Percentiles rank a stretch among this genome's conserved stretches.
Conservation (phyloP, 2,797 vertebrate genomes). For the Lepus townsendii region DNA sequence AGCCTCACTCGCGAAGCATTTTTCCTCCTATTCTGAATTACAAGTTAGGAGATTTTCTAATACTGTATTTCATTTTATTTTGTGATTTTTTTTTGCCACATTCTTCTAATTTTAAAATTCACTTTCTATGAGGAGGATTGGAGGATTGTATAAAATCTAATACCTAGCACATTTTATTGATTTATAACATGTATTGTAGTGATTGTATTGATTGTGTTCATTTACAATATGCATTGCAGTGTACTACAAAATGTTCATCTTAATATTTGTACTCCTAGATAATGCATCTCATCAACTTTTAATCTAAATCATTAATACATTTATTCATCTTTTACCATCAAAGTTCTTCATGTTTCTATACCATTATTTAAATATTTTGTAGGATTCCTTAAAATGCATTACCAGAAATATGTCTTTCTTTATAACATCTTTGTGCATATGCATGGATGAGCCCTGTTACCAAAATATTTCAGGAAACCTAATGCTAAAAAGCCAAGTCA, state of each 20-base stretch:
- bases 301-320: constrained; percentile 57
- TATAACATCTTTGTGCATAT: not conserved
- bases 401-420: constrained; percentile 56
- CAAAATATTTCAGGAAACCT: constrained; percentile 65
- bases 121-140: not conserved
- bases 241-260: constrained; percentile 53
- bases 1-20: not conserved
- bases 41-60: constrained; percentile 29
- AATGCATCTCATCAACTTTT: constrained; percentile 65
- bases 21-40: not conserved
- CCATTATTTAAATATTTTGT: constrained; percentile 49
- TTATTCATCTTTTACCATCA: constrained; percentile 50
- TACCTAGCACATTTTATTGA: constrained; percentile 16
- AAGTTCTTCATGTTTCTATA: constrained; percentile 59
- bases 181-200: constrained; percentile 51
- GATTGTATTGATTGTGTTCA: no score
- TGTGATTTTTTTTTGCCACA: not conserved
- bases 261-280: constrained; percentile 61
- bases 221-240: constrained; percentile 30
- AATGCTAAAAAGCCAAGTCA: constrained; percentile 43
- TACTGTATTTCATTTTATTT: constrained; percentile 14
- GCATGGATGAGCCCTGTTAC: not conserved
- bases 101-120: constrained; percentile 52
- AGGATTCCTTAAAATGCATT: constrained; percentile 62
- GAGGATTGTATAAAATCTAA: not conserved